phyloP scores from a whole-genome alignment of 2,888 invertebrate genomes.

The Eurytoma adleriae region DNA sequence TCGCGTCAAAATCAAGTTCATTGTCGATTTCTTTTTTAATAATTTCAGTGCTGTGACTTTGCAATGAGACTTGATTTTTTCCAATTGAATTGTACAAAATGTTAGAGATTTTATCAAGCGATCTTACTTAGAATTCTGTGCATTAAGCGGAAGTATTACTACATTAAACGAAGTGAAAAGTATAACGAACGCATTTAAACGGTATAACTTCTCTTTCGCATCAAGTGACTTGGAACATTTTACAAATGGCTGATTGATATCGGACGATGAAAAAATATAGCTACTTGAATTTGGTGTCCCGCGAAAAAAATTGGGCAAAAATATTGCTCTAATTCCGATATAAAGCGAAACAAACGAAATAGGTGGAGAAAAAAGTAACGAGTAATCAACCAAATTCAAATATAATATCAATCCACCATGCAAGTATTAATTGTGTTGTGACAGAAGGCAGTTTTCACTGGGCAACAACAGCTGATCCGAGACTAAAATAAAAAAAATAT shows the following conservation, averaged over 20 bases:
- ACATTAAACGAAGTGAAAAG: constrained; percentile 30
- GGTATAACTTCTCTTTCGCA: constrained; percentile 30
- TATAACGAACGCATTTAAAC: constrained; percentile 21
- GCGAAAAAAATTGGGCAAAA: constrained; percentile 37
- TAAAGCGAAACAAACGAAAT: constrained; percentile 53
- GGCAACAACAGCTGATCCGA: constrained; percentile 83
- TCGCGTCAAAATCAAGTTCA: constrained; percentile 44
- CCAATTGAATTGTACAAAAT: constrained; percentile 35
- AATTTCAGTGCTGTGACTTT: constrained; percentile 48
- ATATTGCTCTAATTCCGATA: constrained; percentile 39
- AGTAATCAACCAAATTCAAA: constrained; percentile 67
- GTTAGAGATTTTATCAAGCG: constrained; percentile 40
- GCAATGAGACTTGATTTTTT: constrained; percentile 45
- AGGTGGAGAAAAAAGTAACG: constrained; percentile 42
- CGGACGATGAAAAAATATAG: constrained; percentile 48
- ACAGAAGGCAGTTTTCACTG: constrained; percentile 84
- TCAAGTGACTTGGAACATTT: constrained; percentile 54
- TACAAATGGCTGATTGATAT: constrained; percentile 51
- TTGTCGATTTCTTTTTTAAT: constrained; percentile 49
- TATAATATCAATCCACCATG: constrained; percentile 70
- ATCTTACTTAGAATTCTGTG: constrained; percentile 47
- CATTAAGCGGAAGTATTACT: constrained; percentile 44
- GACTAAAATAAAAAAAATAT: constrained; percentile 76
- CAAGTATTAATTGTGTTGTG: constrained; percentile 77
- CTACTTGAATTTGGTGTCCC: constrained; percentile 57